phyloP scores from a whole-genome alignment of 2,113 vertebrate species.

The Saccopteryx bilineata region DNA sequence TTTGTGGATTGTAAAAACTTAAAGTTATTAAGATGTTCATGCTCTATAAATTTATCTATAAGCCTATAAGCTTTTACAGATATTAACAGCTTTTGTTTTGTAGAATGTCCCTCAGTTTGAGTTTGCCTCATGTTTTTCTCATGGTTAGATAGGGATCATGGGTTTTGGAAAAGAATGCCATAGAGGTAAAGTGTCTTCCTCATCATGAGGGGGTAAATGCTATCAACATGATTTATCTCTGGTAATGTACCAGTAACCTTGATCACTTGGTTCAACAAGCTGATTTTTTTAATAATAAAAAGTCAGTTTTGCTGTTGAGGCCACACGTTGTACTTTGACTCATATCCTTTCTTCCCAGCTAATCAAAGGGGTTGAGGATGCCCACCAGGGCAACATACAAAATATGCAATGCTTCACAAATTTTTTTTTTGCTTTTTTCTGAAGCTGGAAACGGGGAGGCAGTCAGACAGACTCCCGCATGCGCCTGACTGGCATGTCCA shows the following conservation, averaged over 20 bases:
- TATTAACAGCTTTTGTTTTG: constrained; percentile 16
- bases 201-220: background rate
- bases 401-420: background rate
- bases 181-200: background rate
- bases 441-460: no score
- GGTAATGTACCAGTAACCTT: background rate
- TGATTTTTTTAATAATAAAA: background rate
- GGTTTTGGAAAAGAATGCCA: background rate
- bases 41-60: background rate
- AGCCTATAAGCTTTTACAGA: background rate
- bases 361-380: background rate
- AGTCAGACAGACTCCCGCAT: no score
- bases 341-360: background rate
- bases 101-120: background rate
- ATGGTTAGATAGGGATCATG: background rate
- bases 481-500: no score
- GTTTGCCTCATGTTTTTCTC: constrained; percentile 7
- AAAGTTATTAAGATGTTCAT: constrained; percentile 9
- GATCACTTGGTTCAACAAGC: background rate
- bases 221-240: background rate
- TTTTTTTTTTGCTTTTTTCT: background rate
- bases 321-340: background rate
- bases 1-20: background rate
- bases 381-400: background rate
- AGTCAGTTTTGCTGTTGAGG: background rate